Percentiles rank a stretch among this genome's conserved stretches.
Evolutionary conservation across 2,888 invertebrate genomes (phyloP).

Genomic region (Dromius quadrimaculatus): DNA sequence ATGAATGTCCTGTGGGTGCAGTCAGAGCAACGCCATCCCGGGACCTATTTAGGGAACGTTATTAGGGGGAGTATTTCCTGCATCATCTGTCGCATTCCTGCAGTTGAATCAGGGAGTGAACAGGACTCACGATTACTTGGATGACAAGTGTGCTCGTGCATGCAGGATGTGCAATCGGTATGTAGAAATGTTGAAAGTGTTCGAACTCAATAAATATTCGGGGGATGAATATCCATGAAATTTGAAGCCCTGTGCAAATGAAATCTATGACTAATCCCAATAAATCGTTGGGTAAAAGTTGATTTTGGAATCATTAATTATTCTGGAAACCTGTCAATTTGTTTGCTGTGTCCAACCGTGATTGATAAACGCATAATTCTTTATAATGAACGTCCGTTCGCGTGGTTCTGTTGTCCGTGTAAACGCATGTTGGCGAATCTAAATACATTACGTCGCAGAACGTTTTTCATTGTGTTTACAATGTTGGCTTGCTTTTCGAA

Average conservation of each 20-base stretch:
- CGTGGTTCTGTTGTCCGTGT: conserved; percentile 32
- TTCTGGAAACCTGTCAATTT: conserved; percentile 47
- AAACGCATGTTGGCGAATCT: conserved; percentile 45
- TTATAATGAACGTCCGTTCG: conserved; percentile 47
- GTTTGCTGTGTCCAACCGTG: conserved; percentile 41
- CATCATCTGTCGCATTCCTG: conserved; percentile 8
- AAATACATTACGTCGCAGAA: conserved; percentile 44
- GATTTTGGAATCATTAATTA: conserved; percentile 44
- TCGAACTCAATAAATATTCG: background rate
- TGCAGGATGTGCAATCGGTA: conserved; percentile 30
- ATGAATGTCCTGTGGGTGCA: conserved; percentile 4
- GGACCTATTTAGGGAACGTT: conserved; percentile 1
- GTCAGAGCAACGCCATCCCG: background rate
- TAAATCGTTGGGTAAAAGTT: conserved; percentile 26
- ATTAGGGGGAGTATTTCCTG: conserved; percentile 31
- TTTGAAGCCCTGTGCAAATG: conserved; percentile 3
- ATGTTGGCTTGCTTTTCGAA: conserved; percentile 27
- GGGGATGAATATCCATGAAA: conserved; percentile 21
- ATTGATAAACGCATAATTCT: conserved; percentile 51
- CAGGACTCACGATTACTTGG: conserved; percentile 1
- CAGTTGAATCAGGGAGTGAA: conserved; percentile 17
- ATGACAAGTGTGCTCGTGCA: conserved; percentile 29
- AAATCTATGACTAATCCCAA: conserved; percentile 11
- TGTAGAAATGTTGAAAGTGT: conserved; percentile 16
- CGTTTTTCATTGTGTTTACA: conserved; percentile 30